phyloP scores from a whole-genome alignment of 2,888 invertebrate genomes.

The Brenthis ino region DNA sequence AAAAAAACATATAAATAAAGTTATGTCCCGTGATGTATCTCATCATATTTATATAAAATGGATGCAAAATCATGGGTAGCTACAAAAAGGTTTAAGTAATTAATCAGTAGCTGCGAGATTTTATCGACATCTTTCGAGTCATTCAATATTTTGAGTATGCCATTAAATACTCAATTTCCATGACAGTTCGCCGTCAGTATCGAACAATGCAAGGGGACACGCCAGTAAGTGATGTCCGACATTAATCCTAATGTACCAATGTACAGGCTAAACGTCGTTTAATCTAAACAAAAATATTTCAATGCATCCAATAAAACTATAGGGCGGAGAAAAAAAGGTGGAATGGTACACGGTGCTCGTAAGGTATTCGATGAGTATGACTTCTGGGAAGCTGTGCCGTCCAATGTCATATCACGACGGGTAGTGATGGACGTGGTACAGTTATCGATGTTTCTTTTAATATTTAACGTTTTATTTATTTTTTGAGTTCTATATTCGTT shows the following conservation, averaged over 20 bases:
- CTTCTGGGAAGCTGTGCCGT: slow-evolving; percentile 76
- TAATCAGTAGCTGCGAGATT: slow-evolving; percentile 38
- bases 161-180: slow-evolving; percentile 46
- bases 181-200: slow-evolving; percentile 59
- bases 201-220: slow-evolving; percentile 49
- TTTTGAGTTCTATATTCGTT: background rate
- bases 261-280: slow-evolving; percentile 75
- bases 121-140: slow-evolving; percentile 32
- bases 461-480: slow-evolving; percentile 1
- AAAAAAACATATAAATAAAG: background rate
- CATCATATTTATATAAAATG: background rate
- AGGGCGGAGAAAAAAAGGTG: slow-evolving; percentile 68
- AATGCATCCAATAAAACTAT: slow-evolving; percentile 77
- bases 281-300: slow-evolving; percentile 81
- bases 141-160: slow-evolving; percentile 39
- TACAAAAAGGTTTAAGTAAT: slow-evolving; percentile 36
- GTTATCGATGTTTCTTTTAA: slow-evolving; percentile 50
- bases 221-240: slow-evolving; percentile 72
- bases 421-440: slow-evolving; percentile 55
- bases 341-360: slow-evolving; percentile 65
- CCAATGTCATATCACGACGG: slow-evolving; percentile 78
- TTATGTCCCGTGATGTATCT: too few species aligned
- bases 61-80: slow-evolving; percentile 36
- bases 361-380: slow-evolving; percentile 77
- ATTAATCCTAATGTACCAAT: slow-evolving; percentile 80